Percentiles rank a stretch among this genome's conserved stretches.
Evolutionary conservation across 2,888 invertebrate genomes (phyloP).

Genomic region (Leistus spinibarbis): DNA sequence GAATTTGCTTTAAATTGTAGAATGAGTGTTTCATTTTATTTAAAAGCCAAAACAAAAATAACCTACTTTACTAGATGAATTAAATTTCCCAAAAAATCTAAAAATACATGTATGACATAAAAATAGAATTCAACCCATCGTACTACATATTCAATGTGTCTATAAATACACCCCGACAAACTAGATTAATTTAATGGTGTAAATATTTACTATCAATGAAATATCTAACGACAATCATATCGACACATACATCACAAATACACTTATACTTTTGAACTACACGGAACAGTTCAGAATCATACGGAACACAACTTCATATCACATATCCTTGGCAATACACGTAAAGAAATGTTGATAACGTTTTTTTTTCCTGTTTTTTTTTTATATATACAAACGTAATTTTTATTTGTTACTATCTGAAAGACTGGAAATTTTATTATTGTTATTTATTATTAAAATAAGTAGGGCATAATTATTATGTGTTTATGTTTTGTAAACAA

Average conservation of each 20-base stretch:
- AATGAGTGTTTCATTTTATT: neutral
- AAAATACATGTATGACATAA: neutral
- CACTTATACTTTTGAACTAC: neutral
- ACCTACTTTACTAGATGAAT: neutral
- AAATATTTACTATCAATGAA: neutral
- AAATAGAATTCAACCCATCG: neutral
- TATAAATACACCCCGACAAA: neutral
- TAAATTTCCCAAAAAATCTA: neutral
- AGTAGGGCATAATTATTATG: neutral
- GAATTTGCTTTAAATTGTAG: neutral
- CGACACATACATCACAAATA: neutral
- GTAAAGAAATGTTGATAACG: neutral
- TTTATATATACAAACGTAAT: too few species aligned
- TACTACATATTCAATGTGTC: neutral
- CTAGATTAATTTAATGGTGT: neutral
- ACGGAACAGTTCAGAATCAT: neutral
- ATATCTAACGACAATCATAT: neutral
- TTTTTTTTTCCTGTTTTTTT: neutral
- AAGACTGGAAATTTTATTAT: neutral
- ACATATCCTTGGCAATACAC: neutral
- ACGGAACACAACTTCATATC: neutral
- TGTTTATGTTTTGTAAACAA: neutral
- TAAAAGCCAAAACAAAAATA: neutral
- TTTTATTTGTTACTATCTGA: neutral
- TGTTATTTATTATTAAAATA: neutral